A percentile compares a stretch with the other conserved stretches of the same genome.
Evolutionary conservation across 2,113 vertebrate species (phyloP).

Genomic region (Phasianus colchicus): DNA sequence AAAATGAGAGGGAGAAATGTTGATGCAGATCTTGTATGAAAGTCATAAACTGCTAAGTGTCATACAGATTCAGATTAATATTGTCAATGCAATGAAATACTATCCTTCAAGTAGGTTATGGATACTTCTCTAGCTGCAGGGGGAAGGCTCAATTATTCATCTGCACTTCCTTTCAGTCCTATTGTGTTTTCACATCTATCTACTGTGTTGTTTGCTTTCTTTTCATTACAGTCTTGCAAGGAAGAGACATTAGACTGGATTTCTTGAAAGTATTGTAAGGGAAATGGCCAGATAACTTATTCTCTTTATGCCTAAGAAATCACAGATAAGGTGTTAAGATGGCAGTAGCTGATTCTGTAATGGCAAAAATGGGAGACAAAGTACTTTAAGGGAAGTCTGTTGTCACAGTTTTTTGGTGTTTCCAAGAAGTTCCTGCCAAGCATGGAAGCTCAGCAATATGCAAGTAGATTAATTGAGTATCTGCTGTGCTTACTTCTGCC

Average conservation of each 20-base stretch:
- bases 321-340: background rate
- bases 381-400: background rate
- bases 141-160: background rate
- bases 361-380: background rate
- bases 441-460: background rate
- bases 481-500: background rate
- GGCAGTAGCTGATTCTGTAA: background rate
- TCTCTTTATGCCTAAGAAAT: background rate
- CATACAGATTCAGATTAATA: background rate
- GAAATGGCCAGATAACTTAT: background rate
- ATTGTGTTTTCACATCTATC: background rate
- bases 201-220: background rate
- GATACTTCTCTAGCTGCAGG: background rate
- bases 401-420: background rate
- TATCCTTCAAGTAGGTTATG: background rate
- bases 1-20: background rate
- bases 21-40: background rate
- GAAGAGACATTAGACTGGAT: background rate
- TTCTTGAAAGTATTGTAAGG: background rate
- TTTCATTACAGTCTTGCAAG: background rate
- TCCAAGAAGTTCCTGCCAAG: background rate
- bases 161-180: background rate
- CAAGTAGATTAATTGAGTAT: background rate
- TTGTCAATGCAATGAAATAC: background rate
- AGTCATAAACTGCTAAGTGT: background rate